Evolutionary conservation across 2,797 vertebrate genomes (phyloP).

Genomic region (Dryobates pubescens): DNA sequence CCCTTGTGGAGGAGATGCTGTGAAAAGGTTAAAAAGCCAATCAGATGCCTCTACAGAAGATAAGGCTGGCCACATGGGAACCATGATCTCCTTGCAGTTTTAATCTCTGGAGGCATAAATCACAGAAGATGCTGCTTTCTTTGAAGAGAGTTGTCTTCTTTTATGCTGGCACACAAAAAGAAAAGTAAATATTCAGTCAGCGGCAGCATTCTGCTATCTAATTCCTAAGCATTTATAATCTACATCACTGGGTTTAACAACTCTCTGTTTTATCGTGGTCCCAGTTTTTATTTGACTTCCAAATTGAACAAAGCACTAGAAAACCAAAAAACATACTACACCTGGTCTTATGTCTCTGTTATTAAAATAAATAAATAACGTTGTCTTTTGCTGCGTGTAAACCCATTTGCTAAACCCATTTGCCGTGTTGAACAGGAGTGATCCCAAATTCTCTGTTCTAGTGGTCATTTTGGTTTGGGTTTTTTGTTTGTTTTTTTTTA

Average conservation of each 20-base stretch:
- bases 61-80: neutral
- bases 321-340: neutral
- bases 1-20: neutral
- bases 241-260: neutral
- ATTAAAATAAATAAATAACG: neutral
- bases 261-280: neutral
- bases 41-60: neutral
- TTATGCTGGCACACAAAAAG: neutral
- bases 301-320: neutral
- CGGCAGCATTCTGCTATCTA: neutral
- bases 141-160: neutral
- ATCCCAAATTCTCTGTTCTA: neutral
- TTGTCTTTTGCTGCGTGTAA: neutral
- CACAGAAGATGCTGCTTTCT: neutral
- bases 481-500: neutral
- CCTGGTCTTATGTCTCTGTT: neutral
- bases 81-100: neutral
- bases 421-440: neutral
- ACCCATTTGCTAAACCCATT: neutral
- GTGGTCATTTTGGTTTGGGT: neutral
- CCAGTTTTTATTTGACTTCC: neutral
- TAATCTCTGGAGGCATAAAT: neutral
- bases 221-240: neutral
- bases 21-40: neutral
- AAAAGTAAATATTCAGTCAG: neutral